A percentile compares a stretch with the other conserved stretches of the same genome.
phyloP scores from a whole-genome alignment of 2,888 invertebrate species.

The Drosophila fungiperda region DNA sequence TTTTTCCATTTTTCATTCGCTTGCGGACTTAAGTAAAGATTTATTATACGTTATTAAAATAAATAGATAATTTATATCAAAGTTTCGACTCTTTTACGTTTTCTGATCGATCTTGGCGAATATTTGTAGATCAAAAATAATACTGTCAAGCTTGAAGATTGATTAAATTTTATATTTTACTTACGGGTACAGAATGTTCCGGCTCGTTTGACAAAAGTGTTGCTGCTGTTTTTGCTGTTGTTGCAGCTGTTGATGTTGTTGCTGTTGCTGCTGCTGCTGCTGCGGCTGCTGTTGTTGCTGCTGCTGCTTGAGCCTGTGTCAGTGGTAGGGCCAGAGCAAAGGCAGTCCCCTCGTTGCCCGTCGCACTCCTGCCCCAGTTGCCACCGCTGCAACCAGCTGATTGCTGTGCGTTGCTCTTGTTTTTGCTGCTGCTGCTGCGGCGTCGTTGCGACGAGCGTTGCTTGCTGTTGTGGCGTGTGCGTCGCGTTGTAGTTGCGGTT shows the following conservation, averaged over 20 bases:
- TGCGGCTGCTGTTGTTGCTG: conserved; percentile 65
- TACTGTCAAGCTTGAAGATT: neutral
- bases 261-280: conserved; percentile 23
- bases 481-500: conserved; percentile 64
- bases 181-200: conserved; percentile 86
- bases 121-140: neutral
- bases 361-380: conserved; percentile 50
- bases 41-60: neutral
- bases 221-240: conserved; percentile 60
- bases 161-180: conserved; percentile 51
- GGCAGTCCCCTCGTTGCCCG: conserved; percentile 60
- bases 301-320: conserved; percentile 74
- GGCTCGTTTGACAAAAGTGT: conserved; percentile 85
- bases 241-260: conserved; percentile 67
- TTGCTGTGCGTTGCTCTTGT: conserved; percentile 30
- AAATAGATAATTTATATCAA: neutral
- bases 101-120: neutral
- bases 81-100: neutral
- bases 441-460: conserved; percentile 71
- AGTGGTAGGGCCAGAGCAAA: conserved; percentile 85
- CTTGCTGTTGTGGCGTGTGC: conserved; percentile 62
- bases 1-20: neutral
- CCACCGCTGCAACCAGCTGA: conserved; percentile 27
- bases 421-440: conserved; percentile 45
- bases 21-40: neutral